Conservation (phyloP, 1,140 invertebrate species). For the Reticulitermes speratus region DNA sequence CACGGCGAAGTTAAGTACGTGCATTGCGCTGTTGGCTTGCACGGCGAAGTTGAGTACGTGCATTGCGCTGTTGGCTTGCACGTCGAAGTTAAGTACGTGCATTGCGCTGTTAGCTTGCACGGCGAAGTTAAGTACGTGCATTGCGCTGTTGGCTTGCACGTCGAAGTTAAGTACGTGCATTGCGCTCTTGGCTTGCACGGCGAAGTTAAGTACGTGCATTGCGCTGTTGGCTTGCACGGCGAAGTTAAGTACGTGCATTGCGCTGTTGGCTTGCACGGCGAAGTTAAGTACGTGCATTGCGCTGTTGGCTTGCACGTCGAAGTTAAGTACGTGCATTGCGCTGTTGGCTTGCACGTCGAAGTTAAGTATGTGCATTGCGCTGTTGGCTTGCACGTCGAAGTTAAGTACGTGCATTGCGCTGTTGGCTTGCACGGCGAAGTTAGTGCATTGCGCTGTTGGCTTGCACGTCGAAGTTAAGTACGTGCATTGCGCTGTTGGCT, state of each 20-base stretch:
- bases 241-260: not conserved
- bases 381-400: not conserved
- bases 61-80: not conserved
- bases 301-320: not conserved
- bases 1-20: not conserved
- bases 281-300: not conserved
- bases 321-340: not conserved
- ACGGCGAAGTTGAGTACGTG: not conserved
- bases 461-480: too few species aligned
- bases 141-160: not conserved
- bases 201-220: not conserved
- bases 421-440: not conserved
- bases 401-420: not conserved
- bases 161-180: not conserved
- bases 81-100: not conserved
- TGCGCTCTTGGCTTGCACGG: not conserved
- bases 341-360: not conserved
- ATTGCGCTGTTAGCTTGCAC: not conserved
- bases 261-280: not conserved
- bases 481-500: not conserved
- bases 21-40: not conserved
- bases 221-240: not conserved
- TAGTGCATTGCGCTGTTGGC: too few species aligned
- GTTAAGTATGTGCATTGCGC: not conserved
- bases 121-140: not conserved